Percentiles rank a stretch among this genome's conserved stretches.
These are phyloP conservation scores for Heliornis fulica DNA, from an alignment of 2,113 vertebrate species.

Conservation along the genomic window DNA sequence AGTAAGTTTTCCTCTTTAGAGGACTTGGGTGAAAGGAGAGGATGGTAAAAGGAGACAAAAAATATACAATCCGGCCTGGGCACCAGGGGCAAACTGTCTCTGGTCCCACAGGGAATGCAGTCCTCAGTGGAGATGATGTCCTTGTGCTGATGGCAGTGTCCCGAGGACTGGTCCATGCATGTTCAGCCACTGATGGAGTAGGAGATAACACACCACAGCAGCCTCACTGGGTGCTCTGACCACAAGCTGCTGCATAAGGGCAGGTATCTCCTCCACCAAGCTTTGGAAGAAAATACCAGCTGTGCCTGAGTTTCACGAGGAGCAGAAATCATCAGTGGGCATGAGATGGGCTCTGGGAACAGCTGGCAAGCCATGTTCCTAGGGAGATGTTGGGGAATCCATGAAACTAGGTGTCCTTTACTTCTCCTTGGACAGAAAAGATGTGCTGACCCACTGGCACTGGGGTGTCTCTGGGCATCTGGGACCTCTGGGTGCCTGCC, in stretches of 20 bases:
- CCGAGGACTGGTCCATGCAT: accelerated
- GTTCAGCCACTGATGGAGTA: neutral
- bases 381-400: neutral
- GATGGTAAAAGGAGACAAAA: neutral
- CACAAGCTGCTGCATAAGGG: neutral
- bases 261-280: neutral
- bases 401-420: neutral
- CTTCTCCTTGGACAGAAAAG: neutral
- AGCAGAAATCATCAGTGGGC: neutral
- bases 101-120: neutral
- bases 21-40: neutral
- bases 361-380: neutral
- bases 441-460: accelerated
- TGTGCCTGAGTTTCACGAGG: neutral
- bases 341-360: neutral
- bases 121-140: neutral
- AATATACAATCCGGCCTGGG: neutral
- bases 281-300: neutral
- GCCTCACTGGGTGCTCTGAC: accelerated
- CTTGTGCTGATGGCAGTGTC: neutral
- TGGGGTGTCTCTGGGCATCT: neutral
- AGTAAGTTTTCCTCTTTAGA: neutral
- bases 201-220: neutral
- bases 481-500: neutral
- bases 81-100: neutral